phyloP scores from a whole-genome alignment of 2,797 vertebrate species.

The Schizopygopsis malacanthus region DNA sequence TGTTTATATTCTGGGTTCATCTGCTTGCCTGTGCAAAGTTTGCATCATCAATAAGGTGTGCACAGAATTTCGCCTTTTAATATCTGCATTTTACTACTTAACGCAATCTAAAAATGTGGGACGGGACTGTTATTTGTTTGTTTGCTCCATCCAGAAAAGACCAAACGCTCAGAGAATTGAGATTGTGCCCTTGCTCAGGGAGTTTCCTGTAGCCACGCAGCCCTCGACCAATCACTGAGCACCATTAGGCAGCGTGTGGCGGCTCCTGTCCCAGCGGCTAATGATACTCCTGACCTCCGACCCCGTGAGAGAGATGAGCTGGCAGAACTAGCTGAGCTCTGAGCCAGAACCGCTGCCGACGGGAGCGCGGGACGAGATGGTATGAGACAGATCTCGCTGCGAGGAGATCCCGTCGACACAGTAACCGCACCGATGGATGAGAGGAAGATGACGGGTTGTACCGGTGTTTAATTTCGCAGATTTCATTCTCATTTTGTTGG shows the following conservation, averaged over 20 bases:
- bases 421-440: slow-evolving; percentile 16
- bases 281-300: slow-evolving; percentile 10
- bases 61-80: too few species aligned
- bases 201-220: slow-evolving; percentile 25
- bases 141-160: slow-evolving; percentile 18
- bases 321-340: neutral
- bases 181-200: slow-evolving; percentile 53
- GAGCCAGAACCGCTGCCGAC: neutral
- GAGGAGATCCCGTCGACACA: neutral
- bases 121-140: neutral
- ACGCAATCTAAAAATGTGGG: neutral
- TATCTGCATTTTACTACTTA: too few species aligned
- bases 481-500: neutral
- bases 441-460: neutral
- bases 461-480: neutral
- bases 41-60: too few species aligned
- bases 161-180: slow-evolving; percentile 1
- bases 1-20: too few species aligned
- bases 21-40: too few species aligned
- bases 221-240: slow-evolving; percentile 39
- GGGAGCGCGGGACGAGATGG: slow-evolving; percentile 15
- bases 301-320: slow-evolving; percentile 21
- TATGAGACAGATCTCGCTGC: slow-evolving; percentile 15
- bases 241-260: neutral
- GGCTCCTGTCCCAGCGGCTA: neutral